Percentiles rank a stretch among this genome's conserved stretches.
phyloP scores from a whole-genome alignment of 92 coral and sea anemone genomes.

The Metridium senile region DNA sequence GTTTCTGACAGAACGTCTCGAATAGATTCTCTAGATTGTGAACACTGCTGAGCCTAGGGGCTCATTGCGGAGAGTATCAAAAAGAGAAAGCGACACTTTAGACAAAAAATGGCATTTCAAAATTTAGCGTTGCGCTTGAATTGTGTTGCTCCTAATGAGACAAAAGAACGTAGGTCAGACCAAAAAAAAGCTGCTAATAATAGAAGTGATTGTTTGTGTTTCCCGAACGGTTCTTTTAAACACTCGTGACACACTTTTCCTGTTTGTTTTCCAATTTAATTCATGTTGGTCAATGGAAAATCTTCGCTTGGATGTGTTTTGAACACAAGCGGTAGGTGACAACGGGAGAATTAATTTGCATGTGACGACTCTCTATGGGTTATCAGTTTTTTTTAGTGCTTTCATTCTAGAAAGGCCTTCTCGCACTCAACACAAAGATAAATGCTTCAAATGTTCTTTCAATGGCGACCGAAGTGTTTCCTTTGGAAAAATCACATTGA shows the following conservation, averaged over 20 bases:
- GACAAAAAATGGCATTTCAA: constrained; percentile 8
- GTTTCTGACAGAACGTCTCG: too few species aligned
- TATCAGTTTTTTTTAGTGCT: not conserved
- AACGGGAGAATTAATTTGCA: not conserved
- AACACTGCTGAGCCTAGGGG: not conserved
- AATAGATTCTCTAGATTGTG: too few species aligned
- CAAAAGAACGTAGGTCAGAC: too few species aligned
- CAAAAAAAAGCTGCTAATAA: too few species aligned
- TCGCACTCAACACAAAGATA: too few species aligned
- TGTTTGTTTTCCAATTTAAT: not conserved
- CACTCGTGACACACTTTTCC: not conserved
- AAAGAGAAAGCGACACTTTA: too few species aligned
- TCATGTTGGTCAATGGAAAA: too few species aligned
- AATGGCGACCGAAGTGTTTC: too few species aligned
- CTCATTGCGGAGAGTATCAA: not conserved
- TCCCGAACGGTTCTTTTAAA: not conserved
- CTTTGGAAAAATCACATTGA: not conserved
- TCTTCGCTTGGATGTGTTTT: not conserved
- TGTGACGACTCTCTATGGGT: constrained; percentile 3
- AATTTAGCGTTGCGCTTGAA: constrained; percentile 9
- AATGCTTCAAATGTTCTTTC: too few species aligned
- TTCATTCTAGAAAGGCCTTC: not conserved
- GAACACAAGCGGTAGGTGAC: constrained; percentile 4
- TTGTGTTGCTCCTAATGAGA: not conserved
- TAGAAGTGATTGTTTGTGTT: not conserved